Conservation (phyloP, 1,140 invertebrate species). For the Pararge aegeria region DNA sequence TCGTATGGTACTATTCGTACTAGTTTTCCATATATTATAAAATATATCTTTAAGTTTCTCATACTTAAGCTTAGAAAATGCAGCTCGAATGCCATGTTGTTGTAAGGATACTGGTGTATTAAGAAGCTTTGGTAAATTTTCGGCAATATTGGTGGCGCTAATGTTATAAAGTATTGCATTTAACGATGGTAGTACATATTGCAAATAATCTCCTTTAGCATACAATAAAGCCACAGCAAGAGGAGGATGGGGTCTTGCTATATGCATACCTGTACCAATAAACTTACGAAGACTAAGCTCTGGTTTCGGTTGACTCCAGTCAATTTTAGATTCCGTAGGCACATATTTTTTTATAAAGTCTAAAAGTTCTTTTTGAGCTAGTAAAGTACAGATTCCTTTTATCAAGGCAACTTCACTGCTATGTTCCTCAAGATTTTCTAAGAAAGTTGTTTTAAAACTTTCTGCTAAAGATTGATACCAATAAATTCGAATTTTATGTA, state of each 20-base stretch:
- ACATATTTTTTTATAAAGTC: constrained; percentile 40
- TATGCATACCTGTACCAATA: constrained; percentile 41
- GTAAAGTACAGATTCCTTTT: constrained; percentile 36
- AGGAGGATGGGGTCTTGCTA: constrained; percentile 43
- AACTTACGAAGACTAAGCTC: constrained; percentile 41
- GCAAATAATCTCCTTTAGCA: constrained; percentile 56
- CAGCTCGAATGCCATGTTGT: constrained; percentile 46
- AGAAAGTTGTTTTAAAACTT: constrained; percentile 28
- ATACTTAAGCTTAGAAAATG: constrained; percentile 36
- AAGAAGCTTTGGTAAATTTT: constrained; percentile 34
- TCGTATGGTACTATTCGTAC: constrained; percentile 44
- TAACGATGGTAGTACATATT: constrained; percentile 49
- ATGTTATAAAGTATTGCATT: constrained; percentile 41
- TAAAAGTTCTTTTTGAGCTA: constrained; percentile 35
- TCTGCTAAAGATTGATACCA: constrained; percentile 37
- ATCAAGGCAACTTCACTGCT: constrained; percentile 34
- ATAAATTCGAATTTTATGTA: constrained; percentile 45
- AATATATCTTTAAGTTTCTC: constrained; percentile 42
- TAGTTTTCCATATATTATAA: constrained; percentile 39
- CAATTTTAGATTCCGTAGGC: constrained; percentile 46
- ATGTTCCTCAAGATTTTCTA: constrained; percentile 32
- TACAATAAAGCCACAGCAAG: constrained; percentile 39
- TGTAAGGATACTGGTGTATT: constrained; percentile 45
- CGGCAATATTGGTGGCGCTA: constrained; percentile 22
- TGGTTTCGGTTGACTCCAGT: constrained; percentile 42